These are phyloP conservation scores for Antheraea pernyi DNA, from an alignment of 1,140 invertebrate species.

Conservation along the genomic window DNA sequence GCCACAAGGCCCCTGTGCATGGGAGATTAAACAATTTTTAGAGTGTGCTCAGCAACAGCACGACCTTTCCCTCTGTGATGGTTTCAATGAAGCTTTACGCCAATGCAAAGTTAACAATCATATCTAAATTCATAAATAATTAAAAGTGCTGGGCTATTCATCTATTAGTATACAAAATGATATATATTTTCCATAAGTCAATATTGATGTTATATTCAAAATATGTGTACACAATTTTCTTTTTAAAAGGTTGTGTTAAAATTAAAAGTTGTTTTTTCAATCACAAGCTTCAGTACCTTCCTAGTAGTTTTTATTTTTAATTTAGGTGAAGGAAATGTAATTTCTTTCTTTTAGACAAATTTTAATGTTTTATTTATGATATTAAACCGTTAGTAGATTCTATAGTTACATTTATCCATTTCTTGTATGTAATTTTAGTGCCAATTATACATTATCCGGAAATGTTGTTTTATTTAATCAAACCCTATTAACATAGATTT, in stretches of 20 bases:
- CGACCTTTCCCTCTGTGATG: slow-evolving; percentile 92
- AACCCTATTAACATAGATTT: background rate
- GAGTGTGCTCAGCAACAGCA: slow-evolving; percentile 92
- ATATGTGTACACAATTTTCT: slow-evolving; percentile 25
- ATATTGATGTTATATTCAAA: slow-evolving; percentile 26
- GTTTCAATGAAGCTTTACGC: slow-evolving; percentile 95
- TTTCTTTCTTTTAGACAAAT: slow-evolving; percentile 30
- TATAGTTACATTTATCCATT: slow-evolving; percentile 32
- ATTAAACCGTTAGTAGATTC: slow-evolving; percentile 36
- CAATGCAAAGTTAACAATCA: slow-evolving; percentile 88
- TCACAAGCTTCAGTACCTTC: slow-evolving; percentile 35
- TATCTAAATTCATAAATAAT: slow-evolving; percentile 42
- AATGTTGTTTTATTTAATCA: slow-evolving; percentile 13
- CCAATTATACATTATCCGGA: slow-evolving; percentile 15
- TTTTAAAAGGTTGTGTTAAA: slow-evolving; percentile 26
- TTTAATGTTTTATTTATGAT: slow-evolving; percentile 37
- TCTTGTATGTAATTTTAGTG: slow-evolving; percentile 37
- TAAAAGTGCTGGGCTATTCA: slow-evolving; percentile 15
- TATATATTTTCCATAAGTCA: slow-evolving; percentile 24
- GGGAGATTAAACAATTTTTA: slow-evolving; percentile 94
- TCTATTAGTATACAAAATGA: slow-evolving; percentile 25
- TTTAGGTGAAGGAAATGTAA: slow-evolving; percentile 24
- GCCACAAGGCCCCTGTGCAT: slow-evolving; percentile 87
- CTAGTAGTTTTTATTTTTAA: slow-evolving; percentile 43
- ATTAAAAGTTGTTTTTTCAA: slow-evolving; percentile 32